A percentile compares a stretch with the other conserved stretches of the same genome.
Evolutionary conservation across 1,140 invertebrate species (phyloP).

Genomic region (Rhyacophila brunnea): DNA sequence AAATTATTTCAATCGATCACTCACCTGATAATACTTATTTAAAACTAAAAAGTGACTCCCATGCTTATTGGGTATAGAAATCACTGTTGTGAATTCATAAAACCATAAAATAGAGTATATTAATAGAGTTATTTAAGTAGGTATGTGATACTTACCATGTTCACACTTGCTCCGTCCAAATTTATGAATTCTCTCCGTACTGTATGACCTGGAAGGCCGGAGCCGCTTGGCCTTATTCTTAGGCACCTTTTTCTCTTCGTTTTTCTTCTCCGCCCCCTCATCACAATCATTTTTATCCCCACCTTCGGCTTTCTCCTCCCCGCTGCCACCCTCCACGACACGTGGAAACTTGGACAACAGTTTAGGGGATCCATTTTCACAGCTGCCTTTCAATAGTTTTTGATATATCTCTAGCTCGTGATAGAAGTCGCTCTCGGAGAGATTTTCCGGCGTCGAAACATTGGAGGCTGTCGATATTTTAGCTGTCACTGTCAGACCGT

Average conservation of each 20-base stretch:
- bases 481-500: conserved; percentile 32
- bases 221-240: conserved; percentile 12
- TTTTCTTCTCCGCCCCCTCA: not conserved
- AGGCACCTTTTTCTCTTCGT: not conserved
- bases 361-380: conserved; percentile 33
- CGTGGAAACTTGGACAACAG: conserved; percentile 27
- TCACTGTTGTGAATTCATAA: no score
- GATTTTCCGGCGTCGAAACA: conserved; percentile 29
- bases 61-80: no score
- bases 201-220: conserved; percentile 28
- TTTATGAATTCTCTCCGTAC: conserved; percentile 27
- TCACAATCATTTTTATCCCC: not conserved
- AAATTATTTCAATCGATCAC: no score
- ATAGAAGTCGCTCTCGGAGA: conserved; percentile 34
- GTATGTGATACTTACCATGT: conserved; percentile 8
- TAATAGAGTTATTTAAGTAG: no score
- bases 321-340: conserved; percentile 12
- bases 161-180: conserved; percentile 9
- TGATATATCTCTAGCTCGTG: conserved; percentile 36
- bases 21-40: no score
- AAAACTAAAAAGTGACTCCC: no score
- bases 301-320: conserved; percentile 3
- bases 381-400: conserved; percentile 33
- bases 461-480: conserved; percentile 19
- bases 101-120: no score